These are phyloP conservation scores for Punctoribates punctum DNA, from an alignment of 2,888 invertebrate species.

Conservation along the genomic window DNA sequence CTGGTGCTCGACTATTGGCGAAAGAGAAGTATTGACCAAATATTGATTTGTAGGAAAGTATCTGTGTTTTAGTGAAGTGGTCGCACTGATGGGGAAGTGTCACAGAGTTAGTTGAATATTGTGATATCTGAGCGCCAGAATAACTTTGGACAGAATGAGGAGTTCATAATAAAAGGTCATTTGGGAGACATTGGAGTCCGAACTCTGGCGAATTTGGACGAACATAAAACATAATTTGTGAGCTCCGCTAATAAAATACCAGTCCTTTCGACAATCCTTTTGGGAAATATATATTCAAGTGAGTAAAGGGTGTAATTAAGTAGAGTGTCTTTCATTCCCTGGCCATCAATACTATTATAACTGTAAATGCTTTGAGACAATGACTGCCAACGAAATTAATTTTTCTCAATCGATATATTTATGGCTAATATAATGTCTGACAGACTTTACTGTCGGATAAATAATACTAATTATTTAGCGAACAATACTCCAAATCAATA, in stretches of 20 bases:
- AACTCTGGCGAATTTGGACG: neutral
- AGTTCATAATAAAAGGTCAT: slow-evolving; percentile 9
- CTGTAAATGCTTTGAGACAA: slow-evolving; percentile 16
- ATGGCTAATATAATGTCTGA: slow-evolving; percentile 5
- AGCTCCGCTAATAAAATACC: slow-evolving; percentile 1
- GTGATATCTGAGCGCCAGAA: neutral
- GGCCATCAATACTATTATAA: slow-evolving; percentile 5
- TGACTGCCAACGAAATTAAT: neutral
- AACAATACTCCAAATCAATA: slow-evolving; percentile 4
- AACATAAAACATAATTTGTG: slow-evolving; percentile 16
- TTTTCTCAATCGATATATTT: neutral
- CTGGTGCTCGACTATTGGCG: too few species aligned
- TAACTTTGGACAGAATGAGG: neutral
- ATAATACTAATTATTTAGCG: slow-evolving; percentile 4
- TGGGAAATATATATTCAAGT: slow-evolving; percentile 5
- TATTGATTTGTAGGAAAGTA: too few species aligned
- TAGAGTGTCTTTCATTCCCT: slow-evolving; percentile 13
- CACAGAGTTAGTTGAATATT: neutral
- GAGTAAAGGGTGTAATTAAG: slow-evolving; percentile 19
- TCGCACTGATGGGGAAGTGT: neutral
- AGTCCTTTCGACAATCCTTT: neutral
- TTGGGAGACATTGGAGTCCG: slow-evolving; percentile 9
- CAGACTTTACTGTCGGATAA: neutral
- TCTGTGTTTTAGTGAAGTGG: too few species aligned
- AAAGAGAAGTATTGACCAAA: too few species aligned